Evolutionary conservation across 2,113 vertebrate genomes (phyloP).

Genomic region (Narcine bancroftii): DNA sequence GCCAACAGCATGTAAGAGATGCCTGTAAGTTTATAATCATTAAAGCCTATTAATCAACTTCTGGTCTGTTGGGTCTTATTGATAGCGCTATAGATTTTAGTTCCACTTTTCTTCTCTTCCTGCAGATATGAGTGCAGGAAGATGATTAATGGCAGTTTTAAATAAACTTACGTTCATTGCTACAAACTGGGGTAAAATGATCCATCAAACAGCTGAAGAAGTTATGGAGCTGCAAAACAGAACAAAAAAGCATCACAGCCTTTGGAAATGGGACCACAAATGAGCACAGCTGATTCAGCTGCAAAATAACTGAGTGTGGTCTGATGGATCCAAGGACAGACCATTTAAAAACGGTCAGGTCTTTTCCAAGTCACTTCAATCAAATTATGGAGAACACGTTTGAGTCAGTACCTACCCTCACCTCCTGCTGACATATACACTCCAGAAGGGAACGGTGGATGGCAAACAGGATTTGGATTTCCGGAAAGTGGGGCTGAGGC

Average conservation of each 20-base stretch:
- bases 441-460: not conserved
- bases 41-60: too few species aligned
- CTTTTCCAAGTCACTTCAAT: not conserved
- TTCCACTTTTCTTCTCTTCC: not conserved
- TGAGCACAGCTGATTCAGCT: not conserved
- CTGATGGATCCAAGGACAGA: not conserved
- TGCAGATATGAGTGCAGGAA: not conserved
- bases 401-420: not conserved
- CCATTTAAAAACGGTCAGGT: not conserved
- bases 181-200: constrained; percentile 71
- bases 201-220: constrained; percentile 85
- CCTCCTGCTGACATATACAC: not conserved
- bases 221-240: constrained; percentile 67
- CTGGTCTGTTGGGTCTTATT: too few species aligned
- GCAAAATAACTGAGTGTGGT: not conserved
- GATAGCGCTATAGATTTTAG: too few species aligned
- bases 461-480: not conserved
- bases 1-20: too few species aligned
- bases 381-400: not conserved
- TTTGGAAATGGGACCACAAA: not conserved
- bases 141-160: not conserved
- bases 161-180: constrained; percentile 66
- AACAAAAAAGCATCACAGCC: not conserved
- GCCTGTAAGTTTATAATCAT: too few species aligned
- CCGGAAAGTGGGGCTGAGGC: not conserved